Conservation (phyloP, 2,888 invertebrate species). For the Esperia sulphurella region DNA sequence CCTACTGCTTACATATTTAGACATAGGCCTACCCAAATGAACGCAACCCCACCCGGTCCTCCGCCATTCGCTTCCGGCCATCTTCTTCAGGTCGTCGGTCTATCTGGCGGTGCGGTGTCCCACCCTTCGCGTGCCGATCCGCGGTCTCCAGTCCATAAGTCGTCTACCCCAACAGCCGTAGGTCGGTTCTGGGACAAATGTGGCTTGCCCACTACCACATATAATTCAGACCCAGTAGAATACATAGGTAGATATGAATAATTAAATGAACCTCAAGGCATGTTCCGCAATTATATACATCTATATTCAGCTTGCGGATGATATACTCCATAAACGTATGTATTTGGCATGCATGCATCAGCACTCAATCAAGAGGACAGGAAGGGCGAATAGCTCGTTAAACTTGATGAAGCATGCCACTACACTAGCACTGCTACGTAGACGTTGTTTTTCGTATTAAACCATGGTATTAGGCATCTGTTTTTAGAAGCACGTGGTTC, state of each 20-base stretch:
- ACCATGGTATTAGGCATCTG: background rate
- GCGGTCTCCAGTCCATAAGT: no score
- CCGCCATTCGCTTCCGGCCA: no score
- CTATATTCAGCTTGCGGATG: background rate
- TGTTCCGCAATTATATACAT: background rate
- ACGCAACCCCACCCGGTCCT: no score
- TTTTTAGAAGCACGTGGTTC: no score
- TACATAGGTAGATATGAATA: background rate
- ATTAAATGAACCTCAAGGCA: background rate
- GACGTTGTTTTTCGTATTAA: background rate
- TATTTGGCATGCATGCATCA: conserved; percentile 7
- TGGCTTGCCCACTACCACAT: no score
- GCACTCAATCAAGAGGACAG: conserved; percentile 8
- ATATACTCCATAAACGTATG: conserved; percentile 11
- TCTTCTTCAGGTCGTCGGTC: no score
- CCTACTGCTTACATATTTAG: no score
- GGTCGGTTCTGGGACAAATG: no score
- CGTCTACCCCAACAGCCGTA: no score
- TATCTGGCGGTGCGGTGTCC: no score
- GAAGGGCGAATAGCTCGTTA: conserved; percentile 28
- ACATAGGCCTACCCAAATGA: no score
- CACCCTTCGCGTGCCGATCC: no score
- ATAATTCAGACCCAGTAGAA: background rate
- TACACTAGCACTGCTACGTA: conserved; percentile 13
- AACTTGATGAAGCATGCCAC: conserved; percentile 32